A percentile compares a stretch with the other conserved stretches of the same genome.
Evolutionary conservation across 2,113 vertebrate species (phyloP).

Genomic region (Sylvietta virens): DNA sequence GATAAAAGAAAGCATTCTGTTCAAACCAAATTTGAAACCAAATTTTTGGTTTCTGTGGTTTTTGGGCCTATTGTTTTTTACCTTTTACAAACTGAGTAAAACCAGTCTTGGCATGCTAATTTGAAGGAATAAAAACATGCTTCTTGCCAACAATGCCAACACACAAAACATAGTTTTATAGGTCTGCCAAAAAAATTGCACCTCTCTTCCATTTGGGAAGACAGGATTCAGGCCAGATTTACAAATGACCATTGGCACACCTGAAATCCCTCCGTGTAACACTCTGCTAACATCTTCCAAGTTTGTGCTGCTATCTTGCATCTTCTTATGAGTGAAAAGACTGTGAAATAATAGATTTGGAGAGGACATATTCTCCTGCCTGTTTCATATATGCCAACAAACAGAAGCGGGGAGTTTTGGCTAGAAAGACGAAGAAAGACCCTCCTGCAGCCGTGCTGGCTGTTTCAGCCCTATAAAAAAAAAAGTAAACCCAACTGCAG

Average conservation of each 20-base stretch:
- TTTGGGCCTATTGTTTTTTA: background rate
- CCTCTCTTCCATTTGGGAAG: background rate
- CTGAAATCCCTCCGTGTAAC: background rate
- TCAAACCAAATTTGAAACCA: background rate
- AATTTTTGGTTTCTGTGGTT: background rate
- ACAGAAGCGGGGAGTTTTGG: background rate
- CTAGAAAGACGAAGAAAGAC: background rate
- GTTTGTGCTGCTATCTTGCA: background rate
- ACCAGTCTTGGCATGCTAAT: background rate
- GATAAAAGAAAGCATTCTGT: background rate
- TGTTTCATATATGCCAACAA: background rate
- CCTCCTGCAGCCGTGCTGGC: fast-evolving
- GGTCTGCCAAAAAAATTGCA: background rate
- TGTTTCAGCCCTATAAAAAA: background rate
- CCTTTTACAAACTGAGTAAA: background rate
- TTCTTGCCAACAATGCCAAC: background rate
- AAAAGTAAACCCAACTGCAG: background rate
- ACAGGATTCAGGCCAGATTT: background rate
- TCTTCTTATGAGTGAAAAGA: background rate
- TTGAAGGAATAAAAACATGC: background rate
- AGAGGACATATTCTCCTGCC: background rate
- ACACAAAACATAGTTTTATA: background rate
- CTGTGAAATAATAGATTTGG: background rate
- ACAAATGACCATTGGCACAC: background rate
- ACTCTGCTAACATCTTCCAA: background rate